Base-by-base conservation (phyloP, 2,888 invertebrate species). In the Cynaeus angustus region DNA sequence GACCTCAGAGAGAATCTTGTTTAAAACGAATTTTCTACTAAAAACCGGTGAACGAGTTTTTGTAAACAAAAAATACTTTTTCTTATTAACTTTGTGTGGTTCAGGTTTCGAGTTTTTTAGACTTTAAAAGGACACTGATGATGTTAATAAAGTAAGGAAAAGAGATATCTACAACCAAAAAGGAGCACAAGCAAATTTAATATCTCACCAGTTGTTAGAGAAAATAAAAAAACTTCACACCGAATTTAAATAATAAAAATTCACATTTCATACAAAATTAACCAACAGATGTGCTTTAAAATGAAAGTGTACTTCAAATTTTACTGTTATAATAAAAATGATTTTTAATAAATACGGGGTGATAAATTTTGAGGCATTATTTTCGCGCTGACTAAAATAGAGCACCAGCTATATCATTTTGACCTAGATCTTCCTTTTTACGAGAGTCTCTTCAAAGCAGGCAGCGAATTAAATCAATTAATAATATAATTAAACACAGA, bases 401-500 rank as follows among this genome's bases (percentile, higher is more conserved):
- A 41, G 12, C 41, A 37, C 1, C 43, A 12, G 9, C 21, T 9
- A 46, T n/a, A 46, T 46, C 13, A 46, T 52, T 52, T 12, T 50
- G n/a, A 9, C 10, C 50, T 50, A n/a, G 21, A n/a, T 28, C 26
- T 28, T 21, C 21, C 8, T 14, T 14, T 9, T 52, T 7, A 12
- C 12, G 28, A 13, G 33, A 46, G 1, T 14, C 52, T 13, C 33
- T 12, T n/a, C 41, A 55, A 41, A 55, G 55, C 21, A 41, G 30
- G 38, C 37, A 26, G 38, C 21, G 4, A 41, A n/a, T 55, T 55
- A 41, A 55, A 21, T 10, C 38, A 55, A 41, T 41, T 41, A 55
- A 21, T 41, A 55, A 38, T 16, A 55, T 26, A 55, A 55, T 55
- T 55, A 55, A 55, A 41, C 38, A 26, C n/a, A 41, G 38, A 38